phyloP scores from a whole-genome alignment of 2,113 vertebrate genomes.

The Euleptes europaea region DNA sequence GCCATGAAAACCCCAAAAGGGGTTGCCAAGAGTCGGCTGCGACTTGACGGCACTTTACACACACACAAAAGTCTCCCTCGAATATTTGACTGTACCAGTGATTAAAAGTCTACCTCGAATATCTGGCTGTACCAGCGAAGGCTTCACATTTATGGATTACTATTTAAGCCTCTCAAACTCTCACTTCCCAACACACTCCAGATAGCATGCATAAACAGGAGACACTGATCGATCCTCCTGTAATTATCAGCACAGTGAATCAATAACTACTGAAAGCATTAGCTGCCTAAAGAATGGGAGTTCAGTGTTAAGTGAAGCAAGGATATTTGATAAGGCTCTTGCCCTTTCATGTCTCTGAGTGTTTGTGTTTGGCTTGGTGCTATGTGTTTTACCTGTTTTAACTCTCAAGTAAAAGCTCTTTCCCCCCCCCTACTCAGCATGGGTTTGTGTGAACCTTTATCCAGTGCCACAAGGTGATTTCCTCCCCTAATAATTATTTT shows the following conservation, averaged over 20 bases:
- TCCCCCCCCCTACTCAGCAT: neutral
- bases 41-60: no score
- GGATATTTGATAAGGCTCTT: conserved; percentile 17
- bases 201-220: conserved; percentile 34
- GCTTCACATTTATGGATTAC: neutral
- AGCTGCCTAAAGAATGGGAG: conserved; percentile 30
- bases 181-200: conserved; percentile 30
- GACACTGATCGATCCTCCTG: conserved; percentile 31
- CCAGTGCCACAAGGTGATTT: neutral
- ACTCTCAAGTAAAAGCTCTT: neutral
- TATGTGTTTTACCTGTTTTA: conserved; percentile 3
- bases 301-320: conserved; percentile 11
- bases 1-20: no score
- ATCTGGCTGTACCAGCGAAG: conserved; percentile 22
- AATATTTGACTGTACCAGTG: no score
- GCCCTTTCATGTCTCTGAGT: neutral
- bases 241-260: conserved; percentile 56
- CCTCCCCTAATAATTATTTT: neutral
- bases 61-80: no score
- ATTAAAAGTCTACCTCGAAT: neutral
- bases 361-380: conserved; percentile 3
- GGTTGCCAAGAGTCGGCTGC: no score
- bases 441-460: neutral
- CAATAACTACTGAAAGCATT: conserved; percentile 53
- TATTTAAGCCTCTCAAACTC: neutral